A percentile compares a stretch with the other conserved stretches of the same genome.
These are phyloP conservation scores for Pseudopleuronectes americanus DNA, from an alignment of 2,797 vertebrate genomes.

Conservation along the genomic window DNA sequence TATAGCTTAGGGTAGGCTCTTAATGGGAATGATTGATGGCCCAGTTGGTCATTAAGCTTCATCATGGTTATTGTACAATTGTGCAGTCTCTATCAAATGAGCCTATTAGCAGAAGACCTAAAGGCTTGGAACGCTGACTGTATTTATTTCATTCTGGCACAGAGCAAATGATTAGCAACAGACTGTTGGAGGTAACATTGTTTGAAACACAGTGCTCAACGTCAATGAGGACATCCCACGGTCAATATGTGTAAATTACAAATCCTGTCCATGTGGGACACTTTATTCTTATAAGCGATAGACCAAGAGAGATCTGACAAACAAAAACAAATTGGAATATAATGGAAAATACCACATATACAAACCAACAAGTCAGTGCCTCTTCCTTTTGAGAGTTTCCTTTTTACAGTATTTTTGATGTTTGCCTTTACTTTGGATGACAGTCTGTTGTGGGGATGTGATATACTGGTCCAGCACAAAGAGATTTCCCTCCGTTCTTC, in stretches of 20 bases:
- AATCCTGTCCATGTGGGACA: background rate
- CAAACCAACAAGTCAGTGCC: too few relatives aligned
- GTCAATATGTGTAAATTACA: background rate
- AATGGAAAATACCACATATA: background rate
- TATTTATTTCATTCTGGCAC: background rate
- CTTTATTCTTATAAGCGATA: background rate
- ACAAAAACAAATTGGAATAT: background rate
- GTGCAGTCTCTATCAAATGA: background rate
- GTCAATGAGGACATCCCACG: background rate
- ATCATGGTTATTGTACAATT: too few relatives aligned
- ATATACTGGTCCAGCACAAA: background rate
- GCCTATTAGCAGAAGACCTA: background rate
- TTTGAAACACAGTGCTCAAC: background rate
- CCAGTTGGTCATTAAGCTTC: background rate
- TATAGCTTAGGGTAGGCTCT: background rate
- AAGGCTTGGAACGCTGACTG: background rate
- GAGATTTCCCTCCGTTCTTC: background rate
- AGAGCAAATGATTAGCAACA: background rate
- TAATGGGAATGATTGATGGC: background rate
- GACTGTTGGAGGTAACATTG: background rate
- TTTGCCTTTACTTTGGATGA: background rate
- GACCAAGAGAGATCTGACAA: background rate
- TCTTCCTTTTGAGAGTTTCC: too few relatives aligned
- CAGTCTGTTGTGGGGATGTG: background rate
- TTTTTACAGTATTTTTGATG: too few relatives aligned